Evolutionary conservation across 2,888 invertebrate genomes (phyloP).

Genomic region (Chorisops tibialis): DNA sequence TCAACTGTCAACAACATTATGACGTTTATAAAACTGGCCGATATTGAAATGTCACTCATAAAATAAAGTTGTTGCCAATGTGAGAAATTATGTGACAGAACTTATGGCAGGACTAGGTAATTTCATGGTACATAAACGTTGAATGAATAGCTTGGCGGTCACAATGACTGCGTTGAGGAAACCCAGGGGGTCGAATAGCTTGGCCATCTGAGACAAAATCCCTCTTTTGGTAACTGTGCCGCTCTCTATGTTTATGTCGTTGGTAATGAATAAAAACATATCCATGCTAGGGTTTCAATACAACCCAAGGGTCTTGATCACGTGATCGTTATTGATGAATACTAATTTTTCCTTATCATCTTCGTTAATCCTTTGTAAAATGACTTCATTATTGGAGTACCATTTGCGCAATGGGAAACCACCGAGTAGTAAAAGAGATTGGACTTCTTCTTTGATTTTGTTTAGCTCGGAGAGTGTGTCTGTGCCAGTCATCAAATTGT

Average conservation of each 20-base stretch:
- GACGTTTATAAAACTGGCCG: too few species aligned
- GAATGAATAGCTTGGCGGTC: conserved; percentile 31
- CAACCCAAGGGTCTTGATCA: conserved; percentile 17
- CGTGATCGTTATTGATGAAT: conserved; percentile 1
- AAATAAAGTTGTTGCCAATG: too few species aligned
- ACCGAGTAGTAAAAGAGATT: neutral
- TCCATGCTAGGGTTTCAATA: conserved; percentile 16
- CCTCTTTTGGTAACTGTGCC: conserved; percentile 10
- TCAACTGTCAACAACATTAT: too few species aligned
- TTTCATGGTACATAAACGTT: conserved; percentile 30
- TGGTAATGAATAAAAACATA: neutral
- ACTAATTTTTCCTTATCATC: conserved; percentile 9
- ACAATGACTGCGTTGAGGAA: conserved; percentile 31
- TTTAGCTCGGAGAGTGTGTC: neutral
- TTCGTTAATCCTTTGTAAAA: conserved; percentile 6
- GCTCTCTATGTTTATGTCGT: neutral
- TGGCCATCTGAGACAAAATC: conserved; percentile 27
- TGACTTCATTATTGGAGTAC: conserved; percentile 6
- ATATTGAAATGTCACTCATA: too few species aligned
- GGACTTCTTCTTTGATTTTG: neutral
- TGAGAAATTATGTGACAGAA: too few species aligned
- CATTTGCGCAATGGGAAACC: conserved; percentile 25
- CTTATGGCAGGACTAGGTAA: too few species aligned
- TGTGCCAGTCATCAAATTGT: conserved; percentile 47
- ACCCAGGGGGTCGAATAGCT: conserved; percentile 33